A percentile compares a stretch with the other conserved stretches of the same genome.
These are phyloP conservation scores for Syritta pipiens DNA, from an alignment of 2,888 invertebrate species.

Conservation along the genomic window DNA sequence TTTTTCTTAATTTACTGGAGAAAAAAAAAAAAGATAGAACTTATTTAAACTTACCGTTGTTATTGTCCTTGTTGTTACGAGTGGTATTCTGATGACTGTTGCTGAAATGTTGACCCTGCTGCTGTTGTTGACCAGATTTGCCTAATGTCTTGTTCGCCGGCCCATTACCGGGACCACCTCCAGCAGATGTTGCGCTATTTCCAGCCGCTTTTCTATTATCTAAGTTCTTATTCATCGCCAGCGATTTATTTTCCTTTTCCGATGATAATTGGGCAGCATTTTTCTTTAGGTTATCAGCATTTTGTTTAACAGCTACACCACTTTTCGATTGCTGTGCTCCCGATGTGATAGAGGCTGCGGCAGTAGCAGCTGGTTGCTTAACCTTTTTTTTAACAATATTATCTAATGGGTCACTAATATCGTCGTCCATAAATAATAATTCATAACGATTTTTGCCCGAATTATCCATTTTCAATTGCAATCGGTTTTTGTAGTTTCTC, in stretches of 20 bases:
- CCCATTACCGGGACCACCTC: slow-evolving; percentile 67
- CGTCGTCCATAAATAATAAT: slow-evolving; percentile 79
- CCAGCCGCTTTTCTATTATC: slow-evolving; percentile 72
- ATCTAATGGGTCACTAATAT: slow-evolving; percentile 79
- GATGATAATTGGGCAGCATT: slow-evolving; percentile 69
- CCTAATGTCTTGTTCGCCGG: slow-evolving; percentile 20
- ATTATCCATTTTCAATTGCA: slow-evolving; percentile 75
- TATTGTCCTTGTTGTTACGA: slow-evolving; percentile 43
- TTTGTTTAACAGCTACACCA: slow-evolving; percentile 66
- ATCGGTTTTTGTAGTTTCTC: slow-evolving; percentile 29
- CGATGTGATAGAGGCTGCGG: slow-evolving; percentile 58
- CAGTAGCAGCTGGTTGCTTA: slow-evolving; percentile 71
- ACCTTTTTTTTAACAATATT: slow-evolving; percentile 77
- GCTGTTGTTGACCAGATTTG: slow-evolving; percentile 37
- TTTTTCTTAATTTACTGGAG: background rate
- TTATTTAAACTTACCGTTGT: slow-evolving; percentile 39
- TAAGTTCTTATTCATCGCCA: slow-evolving; percentile 77
- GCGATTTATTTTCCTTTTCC: slow-evolving; percentile 79
- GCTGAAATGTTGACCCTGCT: slow-evolving; percentile 39
- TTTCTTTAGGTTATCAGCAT: slow-evolving; percentile 66
- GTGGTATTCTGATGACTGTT: slow-evolving; percentile 42
- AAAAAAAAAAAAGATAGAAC: background rate
- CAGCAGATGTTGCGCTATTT: slow-evolving; percentile 29
- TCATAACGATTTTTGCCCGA: slow-evolving; percentile 79
- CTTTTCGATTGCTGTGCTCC: slow-evolving; percentile 44